phyloP scores from a whole-genome alignment of 2,797 vertebrate genomes.

The Takifugu ocellatus region DNA sequence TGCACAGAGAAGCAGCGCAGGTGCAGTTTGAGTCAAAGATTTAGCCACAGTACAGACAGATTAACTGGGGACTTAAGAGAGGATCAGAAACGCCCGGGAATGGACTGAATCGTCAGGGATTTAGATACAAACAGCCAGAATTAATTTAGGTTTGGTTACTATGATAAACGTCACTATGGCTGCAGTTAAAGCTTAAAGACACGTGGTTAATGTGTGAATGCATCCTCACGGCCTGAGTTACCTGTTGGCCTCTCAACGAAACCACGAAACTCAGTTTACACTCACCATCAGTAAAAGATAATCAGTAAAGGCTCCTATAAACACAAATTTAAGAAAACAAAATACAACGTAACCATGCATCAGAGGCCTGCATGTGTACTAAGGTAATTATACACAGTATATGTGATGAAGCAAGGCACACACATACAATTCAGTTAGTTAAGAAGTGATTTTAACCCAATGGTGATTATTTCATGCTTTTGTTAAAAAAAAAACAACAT shows the following conservation, averaged over 20 bases:
- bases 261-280: too few species aligned
- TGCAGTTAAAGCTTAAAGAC: too few species aligned
- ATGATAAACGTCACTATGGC: too few species aligned
- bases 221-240: too few species aligned
- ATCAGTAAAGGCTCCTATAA: constrained; percentile 7
- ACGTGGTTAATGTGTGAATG: too few species aligned
- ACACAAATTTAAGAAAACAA: constrained; percentile 15
- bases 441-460: constrained; percentile 30
- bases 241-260: too few species aligned
- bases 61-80: constrained; percentile 21
- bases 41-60: constrained; percentile 49
- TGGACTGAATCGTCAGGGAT: constrained; percentile 25
- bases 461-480: constrained; percentile 54
- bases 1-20: constrained; percentile 48
- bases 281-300: neutral
- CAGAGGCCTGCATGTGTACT: constrained; percentile 5
- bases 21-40: constrained; percentile 43
- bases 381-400: constrained; percentile 27
- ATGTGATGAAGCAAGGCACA: constrained; percentile 61
- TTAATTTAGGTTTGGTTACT: too few species aligned
- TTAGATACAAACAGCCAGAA: neutral
- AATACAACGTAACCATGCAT: neutral
- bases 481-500: constrained; percentile 1
- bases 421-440: constrained; percentile 41
- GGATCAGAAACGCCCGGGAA: constrained; percentile 26